phyloP scores from a whole-genome alignment of 2,113 vertebrate genomes.

The Ondatra zibethicus region DNA sequence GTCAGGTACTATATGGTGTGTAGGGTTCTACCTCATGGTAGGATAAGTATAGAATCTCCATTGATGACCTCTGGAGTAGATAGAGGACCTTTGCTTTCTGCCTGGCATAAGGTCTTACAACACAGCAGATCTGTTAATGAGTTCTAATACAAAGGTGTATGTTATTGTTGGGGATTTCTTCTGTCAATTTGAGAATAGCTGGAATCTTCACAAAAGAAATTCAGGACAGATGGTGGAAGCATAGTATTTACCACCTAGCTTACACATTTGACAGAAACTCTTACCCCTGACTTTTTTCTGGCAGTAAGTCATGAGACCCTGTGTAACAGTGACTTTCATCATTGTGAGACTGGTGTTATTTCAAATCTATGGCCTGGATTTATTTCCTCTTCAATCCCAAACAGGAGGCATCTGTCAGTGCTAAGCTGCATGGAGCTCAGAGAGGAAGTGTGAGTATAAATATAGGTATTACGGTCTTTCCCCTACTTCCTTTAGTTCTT shows the following conservation, averaged over 20 bases:
- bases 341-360: accelerated
- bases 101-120: neutral
- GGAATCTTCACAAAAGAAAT: too few species aligned
- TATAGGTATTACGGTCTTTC: accelerated
- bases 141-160: neutral
- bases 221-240: neutral
- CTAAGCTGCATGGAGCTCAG: neutral
- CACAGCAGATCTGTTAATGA: neutral
- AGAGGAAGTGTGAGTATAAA: neutral
- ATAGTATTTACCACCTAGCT: too few species aligned
- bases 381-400: neutral
- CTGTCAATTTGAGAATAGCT: neutral
- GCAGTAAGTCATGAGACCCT: neutral
- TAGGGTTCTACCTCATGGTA: neutral
- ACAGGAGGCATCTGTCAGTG: neutral
- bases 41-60: neutral
- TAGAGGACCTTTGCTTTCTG: neutral
- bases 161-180: neutral
- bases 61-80: neutral
- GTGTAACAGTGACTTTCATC: neutral
- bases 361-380: neutral
- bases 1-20: neutral
- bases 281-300: neutral
- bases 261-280: neutral
- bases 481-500: neutral